Evolutionary conservation across 2,797 vertebrate genomes (phyloP).

Genomic region (Picus viridis): DNA sequence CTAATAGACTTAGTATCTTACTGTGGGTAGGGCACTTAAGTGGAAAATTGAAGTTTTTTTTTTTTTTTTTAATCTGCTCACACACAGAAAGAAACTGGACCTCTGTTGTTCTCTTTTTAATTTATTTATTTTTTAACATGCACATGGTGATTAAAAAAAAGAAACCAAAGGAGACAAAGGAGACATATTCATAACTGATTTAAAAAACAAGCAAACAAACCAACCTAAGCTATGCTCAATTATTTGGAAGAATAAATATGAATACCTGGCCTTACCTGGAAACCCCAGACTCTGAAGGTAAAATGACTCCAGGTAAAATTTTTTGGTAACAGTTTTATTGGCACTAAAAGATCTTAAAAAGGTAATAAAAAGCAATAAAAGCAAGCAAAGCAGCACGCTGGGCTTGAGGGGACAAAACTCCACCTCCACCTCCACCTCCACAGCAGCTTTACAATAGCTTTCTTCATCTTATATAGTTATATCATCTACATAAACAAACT

Average conservation of each 20-base stretch:
- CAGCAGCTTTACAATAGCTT: too few relatives aligned
- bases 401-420: too few relatives aligned
- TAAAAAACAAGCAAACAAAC: neutral
- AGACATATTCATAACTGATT: neutral
- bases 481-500: too few relatives aligned
- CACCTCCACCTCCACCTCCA: too few relatives aligned
- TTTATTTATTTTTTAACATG: neutral
- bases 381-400: too few relatives aligned
- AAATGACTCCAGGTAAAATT: too few relatives aligned
- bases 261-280: neutral
- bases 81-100: neutral
- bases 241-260: neutral
- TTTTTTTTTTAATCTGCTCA: slow-evolving; percentile 27
- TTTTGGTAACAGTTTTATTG: too few relatives aligned
- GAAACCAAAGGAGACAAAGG: neutral
- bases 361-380: too few relatives aligned
- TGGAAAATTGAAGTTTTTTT: slow-evolving; percentile 56
- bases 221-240: neutral
- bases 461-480: too few relatives aligned
- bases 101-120: neutral
- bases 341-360: too few relatives aligned
- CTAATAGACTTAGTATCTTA: slow-evolving; percentile 38
- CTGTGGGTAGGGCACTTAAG: slow-evolving; percentile 24
- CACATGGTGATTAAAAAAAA: neutral
- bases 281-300: neutral